Conservation (phyloP, 2,113 vertebrate species). For the Bombycilla garrulus region DNA sequence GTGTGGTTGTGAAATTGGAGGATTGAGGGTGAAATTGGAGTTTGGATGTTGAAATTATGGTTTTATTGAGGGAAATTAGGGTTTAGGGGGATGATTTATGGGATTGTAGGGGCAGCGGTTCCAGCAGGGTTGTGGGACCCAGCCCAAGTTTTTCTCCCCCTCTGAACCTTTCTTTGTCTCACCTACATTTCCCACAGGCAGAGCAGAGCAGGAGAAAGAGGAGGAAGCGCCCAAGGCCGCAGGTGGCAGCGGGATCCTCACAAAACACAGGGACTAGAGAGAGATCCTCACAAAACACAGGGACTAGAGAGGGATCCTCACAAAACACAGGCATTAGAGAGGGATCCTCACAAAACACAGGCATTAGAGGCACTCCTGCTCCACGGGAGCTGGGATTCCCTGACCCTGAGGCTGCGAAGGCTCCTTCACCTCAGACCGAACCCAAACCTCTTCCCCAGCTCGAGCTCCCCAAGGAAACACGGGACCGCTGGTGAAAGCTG, state of each 20-base stretch:
- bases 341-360: too few relatives aligned
- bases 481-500: fast-evolving
- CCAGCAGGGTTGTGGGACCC: fast-evolving
- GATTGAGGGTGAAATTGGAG: not conserved
- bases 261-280: not conserved
- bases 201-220: too few relatives aligned
- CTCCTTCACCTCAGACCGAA: not conserved
- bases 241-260: not conserved
- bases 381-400: fast-evolving
- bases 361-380: not conserved
- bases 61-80: not conserved
- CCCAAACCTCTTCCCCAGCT: not conserved
- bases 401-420: fast-evolving
- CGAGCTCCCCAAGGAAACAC: fast-evolving
- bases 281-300: not conserved
- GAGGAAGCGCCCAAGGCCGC: too few relatives aligned
- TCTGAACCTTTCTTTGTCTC: not conserved
- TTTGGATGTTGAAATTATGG: fast-evolving
- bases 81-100: not conserved
- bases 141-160: not conserved
- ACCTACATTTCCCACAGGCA: fast-evolving
- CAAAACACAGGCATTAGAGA: not conserved
- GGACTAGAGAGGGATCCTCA: not conserved
- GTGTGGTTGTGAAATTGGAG: not conserved
- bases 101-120: not conserved